Percentiles rank a stretch among this genome's conserved stretches.
Evolutionary conservation across 92 coral and sea anemone genomes (phyloP).

Genomic region (Ricordea florida): DNA sequence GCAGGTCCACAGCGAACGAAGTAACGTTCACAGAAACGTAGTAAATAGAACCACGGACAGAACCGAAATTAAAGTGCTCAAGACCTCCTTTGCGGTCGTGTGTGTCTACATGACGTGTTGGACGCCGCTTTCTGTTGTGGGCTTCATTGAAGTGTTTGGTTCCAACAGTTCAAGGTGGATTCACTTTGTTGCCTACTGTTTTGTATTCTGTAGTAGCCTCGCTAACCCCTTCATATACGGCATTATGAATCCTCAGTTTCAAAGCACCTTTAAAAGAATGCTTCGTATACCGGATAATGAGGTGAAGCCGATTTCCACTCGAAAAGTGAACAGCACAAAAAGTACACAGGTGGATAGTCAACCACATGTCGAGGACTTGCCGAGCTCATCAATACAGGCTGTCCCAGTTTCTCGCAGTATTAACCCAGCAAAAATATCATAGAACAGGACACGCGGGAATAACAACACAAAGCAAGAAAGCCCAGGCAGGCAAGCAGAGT

Average conservation of each 20-base stretch:
- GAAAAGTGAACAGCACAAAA: background rate
- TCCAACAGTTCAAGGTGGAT: constrained; percentile 31
- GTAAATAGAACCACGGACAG: background rate
- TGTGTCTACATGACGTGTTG: constrained; percentile 77
- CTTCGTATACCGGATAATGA: constrained; percentile 2
- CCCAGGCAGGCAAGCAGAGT: no score
- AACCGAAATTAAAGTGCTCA: constrained; percentile 61
- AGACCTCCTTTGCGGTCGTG: constrained; percentile 80
- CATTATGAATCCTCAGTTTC: constrained; percentile 75
- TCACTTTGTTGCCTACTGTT: constrained; percentile 50
- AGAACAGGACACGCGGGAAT: no score
- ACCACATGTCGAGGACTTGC: background rate
- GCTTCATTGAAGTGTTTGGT: constrained; percentile 69
- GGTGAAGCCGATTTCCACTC: constrained; percentile 11
- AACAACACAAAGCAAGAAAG: no score
- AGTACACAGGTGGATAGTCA: background rate
- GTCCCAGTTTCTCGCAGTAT: background rate
- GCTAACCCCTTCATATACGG: constrained; percentile 81
- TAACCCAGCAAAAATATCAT: background rate
- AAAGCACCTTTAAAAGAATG: constrained; percentile 54
- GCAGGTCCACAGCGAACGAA: constrained; percentile 37
- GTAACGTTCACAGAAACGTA: background rate
- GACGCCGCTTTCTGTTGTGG: constrained; percentile 67
- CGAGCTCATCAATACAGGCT: background rate
- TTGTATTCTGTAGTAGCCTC: constrained; percentile 68